Evolutionary conservation across 2,797 vertebrate genomes (phyloP), one percentile per base, ranked within the genome.

Genomic region (Pelodytes ibericus): DNA sequence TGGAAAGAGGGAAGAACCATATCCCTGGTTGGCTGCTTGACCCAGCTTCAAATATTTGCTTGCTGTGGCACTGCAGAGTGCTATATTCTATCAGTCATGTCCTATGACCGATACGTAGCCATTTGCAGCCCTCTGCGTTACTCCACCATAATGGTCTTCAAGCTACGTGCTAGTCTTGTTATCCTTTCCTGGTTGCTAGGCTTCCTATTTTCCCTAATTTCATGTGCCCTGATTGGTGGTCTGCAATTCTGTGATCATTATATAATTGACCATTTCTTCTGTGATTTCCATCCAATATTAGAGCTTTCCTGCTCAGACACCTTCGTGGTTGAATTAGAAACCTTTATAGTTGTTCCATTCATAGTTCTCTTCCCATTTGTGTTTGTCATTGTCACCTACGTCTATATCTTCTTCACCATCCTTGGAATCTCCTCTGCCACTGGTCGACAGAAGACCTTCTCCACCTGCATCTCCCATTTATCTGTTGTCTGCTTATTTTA

Each of bases 51-150:
- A 18, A 18, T 66, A 3, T 66, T 66, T 49, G 36, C 7, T 39
- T 39, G 36, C 7, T 39, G 36, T 13, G 7, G 36, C 36, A 39
- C 36, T 8, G 81, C 83, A 18, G 67, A 70, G 33, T 70, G 67
- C 58, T 70, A 58, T n/a, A 20, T 59, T 10, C 67, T 70, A 7
- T 57, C 67, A n/a, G 1, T 70, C 20, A 70, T 70, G 67, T 30
- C 49, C 3, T 70, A 41, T 36, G 67, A 70, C 49, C 51, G 67
- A 3, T 70, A 58, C 26, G 8, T 70, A 51, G 67, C 67, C 31
- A 70, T 70, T 31, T 70, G 51, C 29, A 70, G 58, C n/a, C 67
- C 66, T 1, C 58, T 70, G 4, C 44, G 25, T 29, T 66, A 66
- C 4, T 18, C 27, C 18, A 18, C 11, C 16, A 22, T 66, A 1